phyloP scores from a whole-genome alignment of 2,888 invertebrate genomes.

The Podabrus alpinus region DNA sequence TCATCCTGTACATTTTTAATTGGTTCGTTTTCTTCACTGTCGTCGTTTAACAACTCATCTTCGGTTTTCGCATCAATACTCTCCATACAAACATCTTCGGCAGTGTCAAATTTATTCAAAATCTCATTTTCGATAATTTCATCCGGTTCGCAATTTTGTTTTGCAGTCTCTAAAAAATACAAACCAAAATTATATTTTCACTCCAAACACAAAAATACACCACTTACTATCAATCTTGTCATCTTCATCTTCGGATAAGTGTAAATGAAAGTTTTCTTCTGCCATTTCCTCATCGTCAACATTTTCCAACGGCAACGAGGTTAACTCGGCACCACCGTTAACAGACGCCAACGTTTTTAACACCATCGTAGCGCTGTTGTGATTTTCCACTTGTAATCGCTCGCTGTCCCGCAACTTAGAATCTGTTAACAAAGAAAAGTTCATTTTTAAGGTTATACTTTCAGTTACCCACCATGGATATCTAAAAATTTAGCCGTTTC shows the following conservation, averaged over 20 bases:
- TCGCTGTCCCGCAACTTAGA: slow-evolving; percentile 16
- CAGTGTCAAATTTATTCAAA: slow-evolving; percentile 38
- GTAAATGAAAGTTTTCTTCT: slow-evolving; percentile 49
- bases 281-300: slow-evolving; percentile 43
- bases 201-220: neutral
- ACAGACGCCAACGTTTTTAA: slow-evolving; percentile 14
- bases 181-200: neutral
- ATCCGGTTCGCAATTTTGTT: neutral
- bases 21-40: neutral
- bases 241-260: slow-evolving; percentile 50
- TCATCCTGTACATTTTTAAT: neutral
- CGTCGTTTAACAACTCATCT: slow-evolving; percentile 33
- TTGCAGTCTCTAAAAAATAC: slow-evolving; percentile 9
- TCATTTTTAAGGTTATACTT: neutral
- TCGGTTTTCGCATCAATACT: slow-evolving; percentile 36
- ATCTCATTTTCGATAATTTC: slow-evolving; percentile 8
- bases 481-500: neutral
- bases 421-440: slow-evolving; percentile 5
- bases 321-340: neutral
- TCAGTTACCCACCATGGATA: neutral
- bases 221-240: slow-evolving; percentile 20
- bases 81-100: slow-evolving; percentile 6
- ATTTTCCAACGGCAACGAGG: neutral
- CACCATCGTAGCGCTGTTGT: slow-evolving; percentile 12
- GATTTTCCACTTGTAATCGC: slow-evolving; percentile 5